A percentile compares a stretch with the other conserved stretches of the same genome.
Conservation (phyloP, 1,140 invertebrate species). For the Wiebesia pumilae region DNA sequence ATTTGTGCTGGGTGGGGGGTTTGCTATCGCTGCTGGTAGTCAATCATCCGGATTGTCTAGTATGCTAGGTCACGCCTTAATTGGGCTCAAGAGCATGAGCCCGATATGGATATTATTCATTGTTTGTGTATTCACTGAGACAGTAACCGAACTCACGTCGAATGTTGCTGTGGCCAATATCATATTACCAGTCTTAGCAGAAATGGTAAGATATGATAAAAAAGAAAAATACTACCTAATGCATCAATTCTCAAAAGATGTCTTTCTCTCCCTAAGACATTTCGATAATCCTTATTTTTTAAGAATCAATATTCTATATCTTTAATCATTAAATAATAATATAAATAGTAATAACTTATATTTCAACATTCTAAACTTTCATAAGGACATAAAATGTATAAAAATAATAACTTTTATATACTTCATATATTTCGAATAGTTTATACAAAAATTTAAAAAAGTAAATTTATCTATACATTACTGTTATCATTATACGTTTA, state of each 20-base stretch:
- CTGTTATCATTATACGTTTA: no score
- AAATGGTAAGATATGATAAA: conserved; percentile 75
- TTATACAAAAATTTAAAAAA: no score
- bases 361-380: no score
- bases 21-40: conserved; percentile 90
- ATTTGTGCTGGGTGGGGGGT: conserved; percentile 87
- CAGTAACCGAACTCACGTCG: conserved; percentile 79
- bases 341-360: no score
- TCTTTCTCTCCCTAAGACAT: neutral
- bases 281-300: no score
- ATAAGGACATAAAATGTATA: no score
- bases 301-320: no score
- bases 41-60: conserved; percentile 85
- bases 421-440: no score
- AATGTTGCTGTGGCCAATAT: conserved; percentile 82
- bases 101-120: conserved; percentile 66
- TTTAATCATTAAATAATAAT: no score
- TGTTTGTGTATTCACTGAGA: conserved; percentile 74
- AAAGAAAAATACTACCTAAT: neutral
- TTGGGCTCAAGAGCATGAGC: conserved; percentile 65
- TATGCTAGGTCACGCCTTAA: conserved; percentile 82
- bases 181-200: conserved; percentile 78
- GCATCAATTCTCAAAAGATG: neutral
- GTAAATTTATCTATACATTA: no score
- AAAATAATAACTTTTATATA: no score